Evolutionary conservation across 2,113 vertebrate genomes (phyloP).

Genomic region (Pagrus major): DNA sequence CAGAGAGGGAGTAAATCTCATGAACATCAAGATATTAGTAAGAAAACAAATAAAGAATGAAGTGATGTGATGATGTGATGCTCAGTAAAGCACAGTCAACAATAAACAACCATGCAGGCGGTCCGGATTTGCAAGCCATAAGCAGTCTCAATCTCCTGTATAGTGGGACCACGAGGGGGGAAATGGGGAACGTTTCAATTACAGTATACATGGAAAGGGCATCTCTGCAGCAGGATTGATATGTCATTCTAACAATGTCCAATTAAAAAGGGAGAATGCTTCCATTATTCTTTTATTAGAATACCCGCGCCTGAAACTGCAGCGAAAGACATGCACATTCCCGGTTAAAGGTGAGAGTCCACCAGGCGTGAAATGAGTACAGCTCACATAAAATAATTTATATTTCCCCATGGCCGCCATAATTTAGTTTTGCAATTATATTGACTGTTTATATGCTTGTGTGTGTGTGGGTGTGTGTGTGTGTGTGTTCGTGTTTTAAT

Average conservation of each 20-base stretch:
- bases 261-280: conserved; percentile 85
- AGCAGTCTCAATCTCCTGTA: conserved; percentile 40
- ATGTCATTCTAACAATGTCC: conserved; percentile 86
- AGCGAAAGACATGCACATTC: conserved; percentile 66
- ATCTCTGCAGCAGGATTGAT: conserved; percentile 82
- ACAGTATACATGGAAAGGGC: conserved; percentile 82
- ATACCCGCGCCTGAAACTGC: conserved; percentile 62
- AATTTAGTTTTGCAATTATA: conserved; percentile 80
- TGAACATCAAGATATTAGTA: conserved; percentile 24
- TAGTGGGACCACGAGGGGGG: conserved; percentile 26
- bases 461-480: conserved; percentile 1
- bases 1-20: conserved; percentile 38
- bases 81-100: conserved; percentile 43
- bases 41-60: conserved; percentile 25
- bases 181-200: conserved; percentile 83
- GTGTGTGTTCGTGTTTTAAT: conserved; percentile 49
- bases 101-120: conserved; percentile 24
- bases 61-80: conserved; percentile 33
- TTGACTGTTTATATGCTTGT: conserved; percentile 36
- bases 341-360: conserved; percentile 81
- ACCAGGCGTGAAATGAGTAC: conserved; percentile 86
- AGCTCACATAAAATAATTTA: conserved; percentile 81
- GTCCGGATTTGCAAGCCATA: conserved; percentile 48
- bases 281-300: conserved; percentile 84
- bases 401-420: conserved; percentile 77